Conservation (phyloP, 2,888 invertebrate species). For the Liopterus haemorrhoidalis region DNA sequence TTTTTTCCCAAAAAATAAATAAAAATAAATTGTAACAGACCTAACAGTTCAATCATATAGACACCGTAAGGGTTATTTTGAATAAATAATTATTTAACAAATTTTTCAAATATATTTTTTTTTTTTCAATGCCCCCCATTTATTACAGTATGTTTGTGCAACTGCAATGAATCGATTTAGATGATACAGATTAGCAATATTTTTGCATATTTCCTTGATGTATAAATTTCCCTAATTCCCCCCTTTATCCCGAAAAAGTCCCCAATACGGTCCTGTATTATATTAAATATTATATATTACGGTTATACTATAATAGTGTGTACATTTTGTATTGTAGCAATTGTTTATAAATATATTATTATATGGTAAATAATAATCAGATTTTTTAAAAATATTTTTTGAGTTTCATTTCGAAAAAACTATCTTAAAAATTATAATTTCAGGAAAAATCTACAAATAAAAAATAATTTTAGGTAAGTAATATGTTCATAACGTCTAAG, state of each 20-base stretch:
- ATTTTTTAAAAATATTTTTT: constrained; percentile 56
- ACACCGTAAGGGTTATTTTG: no score
- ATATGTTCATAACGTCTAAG: no score
- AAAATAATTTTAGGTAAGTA: no score
- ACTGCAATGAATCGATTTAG: constrained; percentile 38
- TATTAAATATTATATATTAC: constrained; percentile 50
- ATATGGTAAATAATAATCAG: constrained; percentile 64
- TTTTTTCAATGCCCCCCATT: no score
- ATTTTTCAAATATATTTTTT: no score
- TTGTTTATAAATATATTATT: constrained; percentile 68
- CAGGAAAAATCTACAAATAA: no score
- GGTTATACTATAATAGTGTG: constrained; percentile 58
- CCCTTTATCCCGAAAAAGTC: constrained; percentile 14
- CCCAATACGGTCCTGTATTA: constrained; percentile 44
- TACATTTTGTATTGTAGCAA: constrained; percentile 72
- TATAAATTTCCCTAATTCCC: constrained; percentile 34
- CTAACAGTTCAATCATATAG: no score
- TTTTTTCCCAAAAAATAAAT: no score
- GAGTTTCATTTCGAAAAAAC: constrained; percentile 39
- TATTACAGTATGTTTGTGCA: constrained; percentile 24
- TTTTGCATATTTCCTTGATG: constrained; percentile 49
- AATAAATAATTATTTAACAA: no score
- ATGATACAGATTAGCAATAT: constrained; percentile 45
- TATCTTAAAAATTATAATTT: no score
- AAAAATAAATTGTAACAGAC: no score